Evolutionary conservation across 2,113 vertebrate species (phyloP).

Genomic region (Cygnus atratus): DNA sequence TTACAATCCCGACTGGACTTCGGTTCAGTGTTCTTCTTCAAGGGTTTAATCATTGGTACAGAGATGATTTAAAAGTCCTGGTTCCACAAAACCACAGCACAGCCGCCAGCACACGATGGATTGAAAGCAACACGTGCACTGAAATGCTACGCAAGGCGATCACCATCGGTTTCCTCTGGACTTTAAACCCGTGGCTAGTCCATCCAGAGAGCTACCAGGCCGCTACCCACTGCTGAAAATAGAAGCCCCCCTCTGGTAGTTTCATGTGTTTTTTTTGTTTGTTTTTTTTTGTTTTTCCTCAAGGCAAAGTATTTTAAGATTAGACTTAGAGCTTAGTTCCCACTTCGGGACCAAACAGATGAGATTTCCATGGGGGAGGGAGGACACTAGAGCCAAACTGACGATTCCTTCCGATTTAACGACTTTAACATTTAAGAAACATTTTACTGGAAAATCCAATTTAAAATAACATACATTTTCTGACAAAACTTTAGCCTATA

Average conservation of each 20-base stretch:
- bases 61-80: background rate
- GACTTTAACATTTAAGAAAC: background rate
- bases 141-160: background rate
- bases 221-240: background rate
- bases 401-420: background rate
- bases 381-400: background rate
- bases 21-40: too few relatives aligned
- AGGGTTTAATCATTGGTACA: background rate
- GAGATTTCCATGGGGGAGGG: fast-evolving
- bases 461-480: background rate
- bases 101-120: fast-evolving
- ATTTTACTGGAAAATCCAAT: background rate
- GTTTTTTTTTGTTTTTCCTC: background rate
- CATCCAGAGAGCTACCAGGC: background rate
- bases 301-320: background rate
- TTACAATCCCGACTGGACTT: fast-evolving
- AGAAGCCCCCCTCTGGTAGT: background rate
- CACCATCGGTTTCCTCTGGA: background rate
- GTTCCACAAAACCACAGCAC: background rate
- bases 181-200: background rate
- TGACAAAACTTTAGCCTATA: background rate
- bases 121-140: background rate
- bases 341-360: background rate
- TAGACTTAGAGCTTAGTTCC: background rate
- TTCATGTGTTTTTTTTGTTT: background rate